A percentile compares a stretch with the other conserved stretches of the same genome.
These are phyloP conservation scores for Bombycilla garrulus DNA, from an alignment of 2,113 vertebrate species.

Conservation along the genomic window DNA sequence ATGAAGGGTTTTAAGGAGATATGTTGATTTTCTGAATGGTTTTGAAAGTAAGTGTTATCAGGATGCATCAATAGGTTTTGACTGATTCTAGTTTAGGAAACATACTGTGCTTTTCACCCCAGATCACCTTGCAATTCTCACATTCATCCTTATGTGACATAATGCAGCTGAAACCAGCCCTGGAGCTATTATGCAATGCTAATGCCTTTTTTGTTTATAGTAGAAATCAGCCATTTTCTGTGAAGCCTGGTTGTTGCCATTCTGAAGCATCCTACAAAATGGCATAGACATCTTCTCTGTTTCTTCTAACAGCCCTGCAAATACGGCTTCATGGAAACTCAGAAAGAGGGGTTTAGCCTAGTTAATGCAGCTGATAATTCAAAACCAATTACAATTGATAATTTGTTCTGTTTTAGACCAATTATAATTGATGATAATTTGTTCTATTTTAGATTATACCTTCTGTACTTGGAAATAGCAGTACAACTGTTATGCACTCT, in stretches of 20 bases:
- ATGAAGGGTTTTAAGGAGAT: background rate
- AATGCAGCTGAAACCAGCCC: conserved; percentile 52
- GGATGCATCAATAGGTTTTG: background rate
- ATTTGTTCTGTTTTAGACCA: background rate
- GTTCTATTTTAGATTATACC: background rate
- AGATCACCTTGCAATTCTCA: conserved; percentile 59
- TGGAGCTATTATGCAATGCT: conserved; percentile 49
- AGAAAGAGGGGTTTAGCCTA: background rate
- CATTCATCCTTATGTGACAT: conserved; percentile 48
- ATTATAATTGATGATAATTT: background rate
- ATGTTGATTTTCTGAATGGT: background rate
- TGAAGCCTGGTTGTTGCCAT: background rate
- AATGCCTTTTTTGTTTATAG: conserved; percentile 42
- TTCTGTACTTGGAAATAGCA: background rate
- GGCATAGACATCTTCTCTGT: background rate
- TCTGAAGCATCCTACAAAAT: background rate
- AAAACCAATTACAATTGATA: background rate
- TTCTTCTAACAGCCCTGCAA: background rate
- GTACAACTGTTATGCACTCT: background rate
- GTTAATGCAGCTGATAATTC: background rate
- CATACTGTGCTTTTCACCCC: conserved; percentile 48
- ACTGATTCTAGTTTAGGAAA: conserved; percentile 4
- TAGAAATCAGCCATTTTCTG: conserved; percentile 38
- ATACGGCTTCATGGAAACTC: background rate
- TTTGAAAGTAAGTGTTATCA: background rate